These are phyloP conservation scores for Pseudanteris insignis DNA, from an alignment of 2,888 invertebrate genomes.

Conservation along the genomic window DNA sequence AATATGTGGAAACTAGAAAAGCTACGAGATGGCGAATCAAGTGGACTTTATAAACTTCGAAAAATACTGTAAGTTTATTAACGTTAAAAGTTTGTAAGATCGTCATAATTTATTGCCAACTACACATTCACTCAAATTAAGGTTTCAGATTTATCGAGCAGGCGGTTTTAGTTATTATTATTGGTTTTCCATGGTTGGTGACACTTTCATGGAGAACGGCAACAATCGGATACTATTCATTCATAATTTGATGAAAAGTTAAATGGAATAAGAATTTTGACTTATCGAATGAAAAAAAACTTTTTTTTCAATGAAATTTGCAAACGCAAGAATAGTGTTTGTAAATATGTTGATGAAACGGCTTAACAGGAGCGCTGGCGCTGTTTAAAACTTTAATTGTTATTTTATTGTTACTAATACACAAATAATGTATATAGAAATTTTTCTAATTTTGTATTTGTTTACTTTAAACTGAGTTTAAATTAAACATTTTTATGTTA, in stretches of 20 bases:
- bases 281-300: too few relatives aligned
- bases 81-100: neutral
- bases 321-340: too few relatives aligned
- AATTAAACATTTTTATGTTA: too few relatives aligned
- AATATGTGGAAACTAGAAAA: conserved; percentile 2
- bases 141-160: conserved; percentile 8
- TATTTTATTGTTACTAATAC: too few relatives aligned
- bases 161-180: conserved; percentile 4
- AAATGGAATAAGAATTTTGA: too few relatives aligned
- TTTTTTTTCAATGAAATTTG: too few relatives aligned
- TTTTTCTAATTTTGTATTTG: too few relatives aligned
- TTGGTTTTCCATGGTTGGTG: conserved; percentile 11
- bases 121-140: neutral
- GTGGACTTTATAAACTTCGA: conserved; percentile 1
- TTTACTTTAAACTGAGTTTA: too few relatives aligned
- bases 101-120: neutral
- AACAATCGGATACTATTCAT: conserved; percentile 2
- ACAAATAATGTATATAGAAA: too few relatives aligned
- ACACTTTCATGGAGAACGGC: conserved; percentile 3
- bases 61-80: conserved; percentile 6
- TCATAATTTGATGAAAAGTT: neutral
- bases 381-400: too few relatives aligned
- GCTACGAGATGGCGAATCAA: neutral
- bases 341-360: too few relatives aligned
- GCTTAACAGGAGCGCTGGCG: too few relatives aligned